Evolutionary conservation across 2,113 vertebrate genomes (phyloP).

Genomic region (Rhynchomys soricoides): DNA sequence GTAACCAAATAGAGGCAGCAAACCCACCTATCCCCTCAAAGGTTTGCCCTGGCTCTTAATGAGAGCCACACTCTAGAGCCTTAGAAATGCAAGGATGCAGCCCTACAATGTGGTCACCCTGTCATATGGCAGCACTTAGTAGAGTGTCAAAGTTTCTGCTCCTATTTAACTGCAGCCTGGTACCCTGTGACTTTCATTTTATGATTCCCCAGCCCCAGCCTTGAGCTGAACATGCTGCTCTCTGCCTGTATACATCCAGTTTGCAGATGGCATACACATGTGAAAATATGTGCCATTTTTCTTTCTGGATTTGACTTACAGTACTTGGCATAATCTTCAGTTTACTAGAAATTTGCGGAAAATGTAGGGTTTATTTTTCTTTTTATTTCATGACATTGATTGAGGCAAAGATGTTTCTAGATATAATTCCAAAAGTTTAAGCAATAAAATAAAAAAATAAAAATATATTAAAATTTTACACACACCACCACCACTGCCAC

Average conservation of each 20-base stretch:
- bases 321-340: neutral
- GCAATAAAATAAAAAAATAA: neutral
- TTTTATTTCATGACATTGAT: neutral
- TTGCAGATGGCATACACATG: neutral
- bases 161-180: neutral
- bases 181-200: neutral
- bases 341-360: neutral
- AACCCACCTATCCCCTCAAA: neutral
- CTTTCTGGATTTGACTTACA: neutral
- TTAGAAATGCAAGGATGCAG: neutral
- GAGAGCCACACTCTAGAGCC: neutral
- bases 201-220: neutral
- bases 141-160: neutral
- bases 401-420: neutral
- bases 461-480: neutral
- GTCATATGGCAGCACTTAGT: neutral
- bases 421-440: neutral
- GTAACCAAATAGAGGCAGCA: neutral
- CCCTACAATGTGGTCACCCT: neutral
- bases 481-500: too few relatives aligned
- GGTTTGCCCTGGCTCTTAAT: neutral
- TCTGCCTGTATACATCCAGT: neutral
- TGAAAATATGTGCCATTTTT: neutral
- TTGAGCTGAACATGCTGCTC: neutral
- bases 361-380: neutral